Base-by-base conservation (phyloP, 30 jellyfish, hydroid and myxozoan genomes). In the Aurelia sp. region DNA sequence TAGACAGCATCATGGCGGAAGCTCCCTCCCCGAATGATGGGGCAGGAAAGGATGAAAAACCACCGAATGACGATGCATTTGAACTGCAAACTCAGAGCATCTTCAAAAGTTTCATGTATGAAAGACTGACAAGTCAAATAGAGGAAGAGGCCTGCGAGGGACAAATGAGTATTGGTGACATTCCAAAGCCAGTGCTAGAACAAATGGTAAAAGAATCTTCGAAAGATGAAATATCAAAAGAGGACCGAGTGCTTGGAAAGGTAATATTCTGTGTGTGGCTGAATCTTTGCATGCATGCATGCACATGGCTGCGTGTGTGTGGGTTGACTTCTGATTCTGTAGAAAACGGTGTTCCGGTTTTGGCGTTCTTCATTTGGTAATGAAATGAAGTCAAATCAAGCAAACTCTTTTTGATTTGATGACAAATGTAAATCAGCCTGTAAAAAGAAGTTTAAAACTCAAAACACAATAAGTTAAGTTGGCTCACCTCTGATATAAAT, bases 101-200 rank as follows among this genome's bases (percentile, higher is more conserved):
- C 30, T 83, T 93, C 73, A 59, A 78, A 68, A 65, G 73, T 40
- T 88, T 93, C 71, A 64, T 93, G 89, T 93, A 88, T 74, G 68
- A 69, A 33, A 81, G 97, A 15, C 72, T 93, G 68, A 76, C 90
- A 8, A 93, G 98, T 72, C 88, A 74, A 59, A 75, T 93, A 20
- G 96, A 88, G 23, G 74, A 89, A 62, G 97, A 88, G 59, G 91
- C 97, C 21, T 18, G 47, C 20, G 96, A 84, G 48, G 98, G 98
- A 7, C 72, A 80, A 16, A 71, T 93, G 71, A 59, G 70, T 69
- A 97, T 92, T 44, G 98, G 92, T 3, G 79, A 63, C 16, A 60
- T 85, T n/a, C 90, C 96, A 33, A 66, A 40, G 44, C 63, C 86
- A 30, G 80, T 86, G 58, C n/a, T 86, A 4, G 48, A 60, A 50